Base-by-base conservation (phyloP, 2,113 vertebrate genomes). In the Pseudorasbora parva region DNA sequence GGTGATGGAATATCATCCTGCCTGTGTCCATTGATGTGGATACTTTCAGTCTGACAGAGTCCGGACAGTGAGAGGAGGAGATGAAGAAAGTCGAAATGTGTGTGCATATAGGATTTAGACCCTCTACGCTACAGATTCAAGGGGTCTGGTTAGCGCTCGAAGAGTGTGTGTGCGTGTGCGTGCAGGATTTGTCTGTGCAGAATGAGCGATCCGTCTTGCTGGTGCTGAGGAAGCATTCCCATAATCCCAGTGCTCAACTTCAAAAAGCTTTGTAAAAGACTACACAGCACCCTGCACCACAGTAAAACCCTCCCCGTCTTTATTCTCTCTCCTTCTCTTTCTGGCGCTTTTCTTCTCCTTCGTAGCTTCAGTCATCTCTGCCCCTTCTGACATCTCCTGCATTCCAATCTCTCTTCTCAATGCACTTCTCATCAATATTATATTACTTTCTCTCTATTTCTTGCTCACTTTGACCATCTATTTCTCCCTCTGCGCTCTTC, bases 261-360 rank as follows among this genome's bases (percentile, higher is more conserved):
- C 81, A 85, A 85, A 88, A 68, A 78, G 76, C 84, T 85, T 81
- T 74, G 80, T 85, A 77, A 83, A 85, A 73, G 78, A 76, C 15
- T 83, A 75, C 83, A 75, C 80, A 85, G 82, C 64, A 86, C 72
- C 87, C 84, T 83, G 87, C 87, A 86, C 79, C 79, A 56, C 78
- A 81, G 78, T 81, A 81, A 81, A 81, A 49, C 72, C 71, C 69
- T 74, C 69, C 47, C 73, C 43, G 15, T 77, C 73, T 77, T 84
- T 77, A 62, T 84, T 68, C 74, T 84, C 60, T 69, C 75, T 69
- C 64, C 30, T 66, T 84, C 73, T 64, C 64, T 75, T 69, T 79
- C 54, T 75, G 72, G 45, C 17, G 72, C 56, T 74, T 71, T 66
- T 23, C 56, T 41, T 66, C 59, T 75, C 71, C 60, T 84, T 51